Evolutionary conservation across 2,797 vertebrate genomes (phyloP).

Genomic region (Lithobates pipiens): DNA sequence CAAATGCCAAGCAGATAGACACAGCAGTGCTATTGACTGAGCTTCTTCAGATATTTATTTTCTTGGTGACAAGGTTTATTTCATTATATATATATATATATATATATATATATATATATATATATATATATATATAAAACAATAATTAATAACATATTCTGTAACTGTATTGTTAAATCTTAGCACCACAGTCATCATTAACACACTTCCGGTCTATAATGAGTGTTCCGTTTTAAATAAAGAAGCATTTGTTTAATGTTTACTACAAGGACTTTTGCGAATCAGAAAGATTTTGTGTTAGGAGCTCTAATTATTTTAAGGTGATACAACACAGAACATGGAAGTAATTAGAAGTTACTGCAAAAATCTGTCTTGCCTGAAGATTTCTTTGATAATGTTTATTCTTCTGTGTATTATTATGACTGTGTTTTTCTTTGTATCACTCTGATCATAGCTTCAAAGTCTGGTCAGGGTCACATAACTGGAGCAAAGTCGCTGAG

Average conservation of each 20-base stretch:
- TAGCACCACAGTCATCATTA: neutral
- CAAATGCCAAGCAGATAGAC: too few species aligned
- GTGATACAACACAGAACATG: slow-evolving; percentile 26
- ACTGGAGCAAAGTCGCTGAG: neutral
- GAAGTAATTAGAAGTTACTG: slow-evolving; percentile 20
- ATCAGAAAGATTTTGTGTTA: neutral
- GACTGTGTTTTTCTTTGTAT: slow-evolving; percentile 18
- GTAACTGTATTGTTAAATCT: neutral
- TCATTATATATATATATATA: too few species aligned
- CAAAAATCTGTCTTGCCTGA: slow-evolving; percentile 16
- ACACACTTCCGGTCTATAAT: neutral
- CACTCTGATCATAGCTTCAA: slow-evolving; percentile 43
- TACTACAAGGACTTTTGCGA: neutral
- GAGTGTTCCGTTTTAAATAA: neutral
- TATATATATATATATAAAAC: too few species aligned
- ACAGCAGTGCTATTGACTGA: too few species aligned
- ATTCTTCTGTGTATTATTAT: slow-evolving; percentile 31
- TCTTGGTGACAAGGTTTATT: too few species aligned
- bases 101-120: too few species aligned
- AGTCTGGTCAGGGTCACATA: slow-evolving; percentile 34
- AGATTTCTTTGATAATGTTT: slow-evolving; percentile 26
- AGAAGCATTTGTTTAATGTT: neutral
- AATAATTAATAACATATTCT: neutral
- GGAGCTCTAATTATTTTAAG: slow-evolving; percentile 11
- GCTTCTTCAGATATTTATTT: too few species aligned